Conservation (phyloP, 2,113 vertebrate species). For the Ia io region DNA sequence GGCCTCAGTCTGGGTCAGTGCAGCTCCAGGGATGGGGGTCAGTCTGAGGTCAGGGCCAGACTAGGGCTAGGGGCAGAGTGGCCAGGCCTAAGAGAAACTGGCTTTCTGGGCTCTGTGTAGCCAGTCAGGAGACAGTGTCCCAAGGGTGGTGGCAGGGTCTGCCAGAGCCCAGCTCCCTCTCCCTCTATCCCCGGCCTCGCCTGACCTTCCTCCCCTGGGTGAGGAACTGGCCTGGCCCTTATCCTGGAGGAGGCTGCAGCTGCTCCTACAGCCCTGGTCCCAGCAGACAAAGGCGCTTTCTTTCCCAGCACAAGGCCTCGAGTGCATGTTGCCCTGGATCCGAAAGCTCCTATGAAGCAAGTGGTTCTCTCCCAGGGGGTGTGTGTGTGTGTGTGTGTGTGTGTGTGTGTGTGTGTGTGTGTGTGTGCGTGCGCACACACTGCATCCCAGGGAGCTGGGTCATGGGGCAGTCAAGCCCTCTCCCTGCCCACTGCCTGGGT, state of each 20-base stretch:
- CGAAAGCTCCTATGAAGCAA: slow-evolving; percentile 1
- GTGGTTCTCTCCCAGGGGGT: background rate
- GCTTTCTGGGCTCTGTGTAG: slow-evolving; percentile 6
- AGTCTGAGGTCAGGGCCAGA: background rate
- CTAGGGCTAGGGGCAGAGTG: background rate
- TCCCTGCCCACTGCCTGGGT: background rate
- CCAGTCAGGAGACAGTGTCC: background rate
- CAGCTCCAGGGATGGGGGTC: background rate
- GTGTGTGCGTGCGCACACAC: rapidly evolving
- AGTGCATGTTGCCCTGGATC: background rate
- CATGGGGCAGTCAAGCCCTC: background rate
- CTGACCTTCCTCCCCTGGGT: slow-evolving; percentile 36
- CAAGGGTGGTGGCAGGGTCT: background rate
- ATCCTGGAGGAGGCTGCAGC: slow-evolving; percentile 47
- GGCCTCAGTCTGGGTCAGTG: background rate
- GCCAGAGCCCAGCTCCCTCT: background rate
- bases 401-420: no score
- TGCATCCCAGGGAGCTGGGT: background rate
- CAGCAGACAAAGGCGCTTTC: slow-evolving; percentile 68
- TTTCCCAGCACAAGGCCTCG: slow-evolving; percentile 22
- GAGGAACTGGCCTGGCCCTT: background rate
- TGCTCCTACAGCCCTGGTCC: background rate
- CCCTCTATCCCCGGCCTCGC: background rate
- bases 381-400: no score
- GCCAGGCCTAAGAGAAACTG: background rate